Evolutionary conservation across 2,888 invertebrate genomes (phyloP), one percentile per base, ranked within the genome.

Genomic region (Leucania comma): DNA sequence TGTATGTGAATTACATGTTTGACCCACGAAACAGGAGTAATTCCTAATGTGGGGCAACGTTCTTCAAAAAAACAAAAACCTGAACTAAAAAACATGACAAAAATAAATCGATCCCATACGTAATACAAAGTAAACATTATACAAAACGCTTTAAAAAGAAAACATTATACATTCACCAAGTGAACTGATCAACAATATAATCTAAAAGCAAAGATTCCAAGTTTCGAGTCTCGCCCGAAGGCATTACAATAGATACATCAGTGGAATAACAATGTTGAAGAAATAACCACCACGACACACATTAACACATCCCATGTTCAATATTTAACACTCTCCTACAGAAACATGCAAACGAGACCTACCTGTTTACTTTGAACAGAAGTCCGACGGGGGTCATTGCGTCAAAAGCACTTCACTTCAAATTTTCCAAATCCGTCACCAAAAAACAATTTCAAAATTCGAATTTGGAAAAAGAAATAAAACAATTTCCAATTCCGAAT

Each of bases 301-400:
- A 87, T 89, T 89, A 89, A 87, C 90, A 88, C 89, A 88, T 89
- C 89, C 86, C 89, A 90, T 88, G 86, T 88, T 87, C 86, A 89
- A 89, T 90, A 89, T 90, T 90, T 90, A 90, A 90, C 90, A 86
- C 87, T 83, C 83, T 78, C 77, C 64, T 46, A 67, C 68, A 53
- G 72, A 62, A 75, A 82, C 77, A 86, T 84, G 83, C 75, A 83
- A 85, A 86, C 81, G 80, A 88, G 51, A 90, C 95, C 90, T 93
- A 97, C 97, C 96, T 96, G 94, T 96, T 96, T 90, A 96, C 95
- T 94, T 96, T 96, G 87, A 96, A 96, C 91, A 96, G 93, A 88
- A 97, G 95, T 93, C 96, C 96, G 83, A 96, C 96, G 59, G 97
- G 96, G 95, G 96, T 96, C 96, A 97, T 96, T 85, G 91, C 94